Conservation (phyloP, 2,113 vertebrate species). For the Notarius lentiginosus region DNA sequence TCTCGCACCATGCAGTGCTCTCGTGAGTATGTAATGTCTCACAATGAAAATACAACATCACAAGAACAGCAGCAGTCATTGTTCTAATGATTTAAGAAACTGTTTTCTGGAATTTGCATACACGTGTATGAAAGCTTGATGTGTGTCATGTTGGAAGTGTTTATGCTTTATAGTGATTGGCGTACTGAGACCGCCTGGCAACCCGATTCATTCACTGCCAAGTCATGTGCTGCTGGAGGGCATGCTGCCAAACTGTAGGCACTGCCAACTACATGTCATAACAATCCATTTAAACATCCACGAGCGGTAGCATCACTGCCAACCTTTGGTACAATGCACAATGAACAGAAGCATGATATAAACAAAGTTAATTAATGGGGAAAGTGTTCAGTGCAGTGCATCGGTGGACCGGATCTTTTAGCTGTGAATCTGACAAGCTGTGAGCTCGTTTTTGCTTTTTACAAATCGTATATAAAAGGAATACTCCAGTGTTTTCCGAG, state of each 20-base stretch:
- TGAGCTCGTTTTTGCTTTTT: not conserved
- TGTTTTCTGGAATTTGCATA: not conserved
- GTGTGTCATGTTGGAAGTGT: not conserved
- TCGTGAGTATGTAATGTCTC: constrained; percentile 19
- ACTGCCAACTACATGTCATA: constrained; percentile 42
- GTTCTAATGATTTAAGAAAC: not conserved
- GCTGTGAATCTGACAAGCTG: not conserved
- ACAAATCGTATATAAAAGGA: not conserved
- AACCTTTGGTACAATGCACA: constrained; percentile 31
- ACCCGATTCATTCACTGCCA: constrained; percentile 38
- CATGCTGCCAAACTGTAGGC: constrained; percentile 38
- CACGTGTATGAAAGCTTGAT: not conserved
- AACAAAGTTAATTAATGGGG: constrained; percentile 27
- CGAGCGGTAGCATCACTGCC: constrained; percentile 27
- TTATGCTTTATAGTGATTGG: constrained; percentile 16
- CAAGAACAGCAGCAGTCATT: not conserved
- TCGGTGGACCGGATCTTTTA: not conserved
- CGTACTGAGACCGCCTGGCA: constrained; percentile 34
- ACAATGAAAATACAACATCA: not conserved
- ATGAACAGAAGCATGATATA: constrained; percentile 40
- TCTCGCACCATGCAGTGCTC: constrained; percentile 3
- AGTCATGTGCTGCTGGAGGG: constrained; percentile 25
- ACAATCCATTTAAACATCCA: constrained; percentile 46
- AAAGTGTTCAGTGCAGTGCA: not conserved
- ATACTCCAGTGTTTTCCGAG: not conserved